Percentiles rank a stretch among this genome's conserved stretches.
Evolutionary conservation across 2,113 vertebrate species (phyloP).

Genomic region (Plecturocebus donacophilus): DNA sequence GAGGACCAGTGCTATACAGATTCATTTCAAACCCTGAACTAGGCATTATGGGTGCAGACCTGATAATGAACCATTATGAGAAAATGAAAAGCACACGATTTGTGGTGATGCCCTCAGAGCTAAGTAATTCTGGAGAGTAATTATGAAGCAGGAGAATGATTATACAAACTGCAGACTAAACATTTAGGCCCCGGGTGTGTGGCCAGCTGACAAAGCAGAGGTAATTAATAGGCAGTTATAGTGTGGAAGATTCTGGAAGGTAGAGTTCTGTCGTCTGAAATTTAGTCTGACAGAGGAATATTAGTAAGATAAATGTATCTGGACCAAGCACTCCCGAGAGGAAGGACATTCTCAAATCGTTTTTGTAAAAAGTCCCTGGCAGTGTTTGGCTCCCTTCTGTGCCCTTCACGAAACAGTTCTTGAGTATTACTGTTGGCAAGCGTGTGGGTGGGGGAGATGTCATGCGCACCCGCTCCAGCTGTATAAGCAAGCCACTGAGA

Average conservation of each 20-base stretch:
- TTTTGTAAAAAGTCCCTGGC: constrained; percentile 30
- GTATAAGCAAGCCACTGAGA: constrained; percentile 50
- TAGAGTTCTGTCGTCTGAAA: constrained; percentile 74
- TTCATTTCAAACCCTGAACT: not conserved
- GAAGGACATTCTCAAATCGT: constrained; percentile 38
- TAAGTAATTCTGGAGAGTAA: constrained; percentile 72
- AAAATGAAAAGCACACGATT: constrained; percentile 64
- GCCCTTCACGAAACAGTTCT: constrained; percentile 18
- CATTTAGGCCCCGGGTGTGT: constrained; percentile 81
- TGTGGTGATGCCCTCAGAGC: constrained; percentile 63
- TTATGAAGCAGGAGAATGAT: constrained; percentile 82
- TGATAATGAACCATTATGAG: constrained; percentile 54
- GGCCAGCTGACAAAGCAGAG: constrained; percentile 83
- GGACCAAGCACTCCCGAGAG: constrained; percentile 54
- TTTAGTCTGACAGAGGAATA: constrained; percentile 66
- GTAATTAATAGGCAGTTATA: constrained; percentile 85
- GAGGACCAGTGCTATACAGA: not conserved
- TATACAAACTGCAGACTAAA: constrained; percentile 87
- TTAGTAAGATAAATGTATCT: constrained; percentile 66
- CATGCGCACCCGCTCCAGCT: constrained; percentile 25
- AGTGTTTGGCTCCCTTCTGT: constrained; percentile 29
- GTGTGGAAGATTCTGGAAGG: constrained; percentile 80
- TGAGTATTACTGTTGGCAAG: constrained; percentile 56
- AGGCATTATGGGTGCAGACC: constrained; percentile 48
- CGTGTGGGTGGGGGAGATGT: constrained; percentile 8